phyloP scores from a whole-genome alignment of 2,888 invertebrate genomes.

The Agonopterix alstromeriana region DNA sequence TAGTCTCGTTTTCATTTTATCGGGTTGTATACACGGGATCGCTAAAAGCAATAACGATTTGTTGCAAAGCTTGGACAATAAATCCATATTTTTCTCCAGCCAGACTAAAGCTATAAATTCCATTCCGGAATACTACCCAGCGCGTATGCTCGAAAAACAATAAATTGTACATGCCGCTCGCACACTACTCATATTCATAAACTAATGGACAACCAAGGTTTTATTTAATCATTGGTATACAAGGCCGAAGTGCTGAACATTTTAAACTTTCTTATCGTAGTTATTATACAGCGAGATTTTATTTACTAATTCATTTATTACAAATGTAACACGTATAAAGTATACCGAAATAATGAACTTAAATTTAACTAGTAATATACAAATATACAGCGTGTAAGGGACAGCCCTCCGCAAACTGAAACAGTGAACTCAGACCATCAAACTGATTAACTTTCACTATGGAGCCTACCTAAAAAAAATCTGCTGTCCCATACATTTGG shows the following conservation, averaged over 20 bases:
- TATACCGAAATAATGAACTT: too few relatives aligned
- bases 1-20: slow-evolving; percentile 1
- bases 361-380: too few relatives aligned
- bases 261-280: too few relatives aligned
- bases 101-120: slow-evolving; percentile 56
- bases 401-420: too few relatives aligned
- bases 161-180: slow-evolving; percentile 52
- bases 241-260: background rate
- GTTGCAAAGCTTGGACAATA: slow-evolving; percentile 45
- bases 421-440: too few relatives aligned
- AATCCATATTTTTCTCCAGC: slow-evolving; percentile 59
- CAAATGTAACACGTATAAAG: too few relatives aligned
- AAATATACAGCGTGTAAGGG: too few relatives aligned
- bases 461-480: too few relatives aligned
- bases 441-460: too few relatives aligned
- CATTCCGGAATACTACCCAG: slow-evolving; percentile 41
- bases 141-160: slow-evolving; percentile 57
- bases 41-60: slow-evolving; percentile 45
- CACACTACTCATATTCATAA: slow-evolving; percentile 38
- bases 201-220: slow-evolving; percentile 29
- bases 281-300: too few relatives aligned
- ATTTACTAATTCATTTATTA: too few relatives aligned
- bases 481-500: too few relatives aligned
- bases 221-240: slow-evolving; percentile 30
- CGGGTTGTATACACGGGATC: slow-evolving; percentile 10